Percentiles rank a stretch among this genome's conserved stretches.
phyloP scores from a whole-genome alignment of 2,113 vertebrate genomes.

The Jacana jacana region DNA sequence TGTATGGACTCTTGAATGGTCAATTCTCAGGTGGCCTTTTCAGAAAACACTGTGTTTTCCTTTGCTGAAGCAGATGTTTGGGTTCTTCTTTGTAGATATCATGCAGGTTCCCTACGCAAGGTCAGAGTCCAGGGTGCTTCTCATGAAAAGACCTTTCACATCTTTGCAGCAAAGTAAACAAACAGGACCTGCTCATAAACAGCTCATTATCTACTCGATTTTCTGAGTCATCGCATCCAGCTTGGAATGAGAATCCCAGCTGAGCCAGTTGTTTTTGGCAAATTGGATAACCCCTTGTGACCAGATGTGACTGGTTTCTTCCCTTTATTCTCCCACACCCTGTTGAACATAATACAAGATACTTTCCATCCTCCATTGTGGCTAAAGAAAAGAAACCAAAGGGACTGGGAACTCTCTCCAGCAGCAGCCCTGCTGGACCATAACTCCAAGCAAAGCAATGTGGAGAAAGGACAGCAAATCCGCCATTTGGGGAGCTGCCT shows the following conservation, averaged over 20 bases:
- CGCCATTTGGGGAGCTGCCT: background rate
- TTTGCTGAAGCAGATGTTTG: background rate
- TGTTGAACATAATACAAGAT: background rate
- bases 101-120: background rate
- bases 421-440: background rate
- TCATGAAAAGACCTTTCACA: background rate
- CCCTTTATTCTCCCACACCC: background rate
- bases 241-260: background rate
- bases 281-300: background rate
- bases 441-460: background rate
- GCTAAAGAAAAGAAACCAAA: slow-evolving; percentile 9
- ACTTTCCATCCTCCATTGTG: background rate
- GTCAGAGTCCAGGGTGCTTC: background rate
- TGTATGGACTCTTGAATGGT: background rate
- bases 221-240: slow-evolving; percentile 37
- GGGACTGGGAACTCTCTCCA: background rate
- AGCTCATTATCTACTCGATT: slow-evolving; percentile 37
- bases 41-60: background rate
- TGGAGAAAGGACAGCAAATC: background rate
- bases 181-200: slow-evolving; percentile 15
- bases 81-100: background rate
- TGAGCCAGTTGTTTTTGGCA: slow-evolving; percentile 24
- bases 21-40: background rate
- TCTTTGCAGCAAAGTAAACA: slow-evolving; percentile 26
- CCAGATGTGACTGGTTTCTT: slow-evolving; percentile 30